Base-by-base conservation (phyloP, 2,113 vertebrate species). In the Peromyscus polionotus region DNA sequence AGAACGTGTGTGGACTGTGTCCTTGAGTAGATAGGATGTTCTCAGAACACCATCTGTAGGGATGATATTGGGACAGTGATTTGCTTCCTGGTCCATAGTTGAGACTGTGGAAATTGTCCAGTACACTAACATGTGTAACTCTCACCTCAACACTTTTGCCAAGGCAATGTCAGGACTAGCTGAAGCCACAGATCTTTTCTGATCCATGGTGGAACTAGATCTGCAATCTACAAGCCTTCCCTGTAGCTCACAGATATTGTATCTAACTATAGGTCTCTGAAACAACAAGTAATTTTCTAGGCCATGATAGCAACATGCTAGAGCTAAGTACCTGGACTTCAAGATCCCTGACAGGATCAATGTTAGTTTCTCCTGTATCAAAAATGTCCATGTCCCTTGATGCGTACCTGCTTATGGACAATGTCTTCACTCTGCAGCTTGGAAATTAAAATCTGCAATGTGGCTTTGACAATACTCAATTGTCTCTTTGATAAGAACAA, bases 1-100 rank as follows among this genome's bases (percentile, higher is more conserved):
- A 33, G 5, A 68, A 22, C 1, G 42, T 6, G 11, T 5, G 1
- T 24, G 1, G 28, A 9, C 24, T 51, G 33, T 61, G 1, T 42
- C 39, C 70, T 61, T 63, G n/a, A 3, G 22, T 84, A 84, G 57
- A 42, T 39, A 13, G 36, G 13, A 84, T 84, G 36, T 13, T 28
- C 42, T 90, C 59, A 76, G 28, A 45, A 61, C 22, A 31, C 4
- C 31, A 28, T 68, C 7, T 33, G 42, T 33, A 22, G 19, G 59
- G 75, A 51, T n/a, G 42, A 16, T 16, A 65, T 5, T 26, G 8
- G 20, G 42, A 90, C 4, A 10, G 7, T 17, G 61, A 39, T 91
- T 77, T 54, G 33, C 59, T 79, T 51, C 61, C 19, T 24, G 14
- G 33, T 54, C 22, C 33, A 33, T 19, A 24, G 22, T 28, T 67